phyloP scores from a whole-genome alignment of 1,140 invertebrate genomes.

The Neodiprion virginianus region DNA sequence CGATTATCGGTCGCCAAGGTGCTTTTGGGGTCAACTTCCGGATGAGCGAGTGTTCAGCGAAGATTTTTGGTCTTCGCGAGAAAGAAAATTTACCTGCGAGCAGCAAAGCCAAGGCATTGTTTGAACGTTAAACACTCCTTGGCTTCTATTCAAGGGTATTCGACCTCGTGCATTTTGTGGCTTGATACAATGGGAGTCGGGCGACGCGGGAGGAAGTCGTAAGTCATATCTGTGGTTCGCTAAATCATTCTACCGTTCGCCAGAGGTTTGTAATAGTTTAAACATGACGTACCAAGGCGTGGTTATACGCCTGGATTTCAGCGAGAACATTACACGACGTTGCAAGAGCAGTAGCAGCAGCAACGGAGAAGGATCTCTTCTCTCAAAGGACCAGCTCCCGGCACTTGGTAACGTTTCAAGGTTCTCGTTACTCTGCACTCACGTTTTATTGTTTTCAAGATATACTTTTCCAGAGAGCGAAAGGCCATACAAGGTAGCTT shows the following conservation, averaged over 20 bases:
- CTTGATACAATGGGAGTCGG: neutral
- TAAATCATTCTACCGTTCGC: neutral
- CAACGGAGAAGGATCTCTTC: no score
- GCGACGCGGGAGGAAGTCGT: neutral
- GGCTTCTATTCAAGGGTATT: no score
- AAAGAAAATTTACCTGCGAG: neutral
- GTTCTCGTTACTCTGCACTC: no score
- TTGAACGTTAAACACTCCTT: no score
- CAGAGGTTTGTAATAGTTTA: conserved; percentile 13
- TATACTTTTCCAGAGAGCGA: no score
- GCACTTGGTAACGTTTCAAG: no score
- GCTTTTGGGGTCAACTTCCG: neutral
- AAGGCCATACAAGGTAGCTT: no score
- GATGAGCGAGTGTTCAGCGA: neutral
- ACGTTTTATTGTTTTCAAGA: no score
- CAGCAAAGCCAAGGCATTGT: no score
- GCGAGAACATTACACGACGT: neutral
- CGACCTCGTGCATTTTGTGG: no score
- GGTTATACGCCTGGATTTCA: neutral
- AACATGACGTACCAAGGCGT: neutral
- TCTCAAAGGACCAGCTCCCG: no score
- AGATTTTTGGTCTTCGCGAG: neutral
- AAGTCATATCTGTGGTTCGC: neutral
- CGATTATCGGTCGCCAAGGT: conserved; percentile 15
- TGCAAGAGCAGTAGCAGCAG: neutral